Percentiles rank a stretch among this genome's conserved stretches.
Conservation (phyloP, 2,888 invertebrate genomes). For the Galeopsomyia nigrocyanea region DNA sequence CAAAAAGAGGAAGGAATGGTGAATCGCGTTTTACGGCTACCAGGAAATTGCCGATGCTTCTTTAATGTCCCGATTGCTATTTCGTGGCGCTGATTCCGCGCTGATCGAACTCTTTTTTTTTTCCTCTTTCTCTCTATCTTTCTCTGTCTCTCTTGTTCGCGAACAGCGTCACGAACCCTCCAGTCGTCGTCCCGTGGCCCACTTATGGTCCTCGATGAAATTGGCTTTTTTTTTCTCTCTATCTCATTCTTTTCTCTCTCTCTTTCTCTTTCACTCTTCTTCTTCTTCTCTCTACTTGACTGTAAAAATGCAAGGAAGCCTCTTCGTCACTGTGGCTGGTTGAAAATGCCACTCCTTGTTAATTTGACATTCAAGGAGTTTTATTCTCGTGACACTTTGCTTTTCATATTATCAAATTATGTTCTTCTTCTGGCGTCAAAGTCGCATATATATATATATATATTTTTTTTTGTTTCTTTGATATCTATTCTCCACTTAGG, state of each 20-base stretch:
- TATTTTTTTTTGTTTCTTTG: too few species aligned
- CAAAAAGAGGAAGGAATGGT: conserved; percentile 5
- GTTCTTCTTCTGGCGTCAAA: too few species aligned
- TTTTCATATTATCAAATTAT: too few species aligned
- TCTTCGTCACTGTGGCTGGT: conserved; percentile 13
- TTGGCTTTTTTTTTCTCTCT: conserved; percentile 37
- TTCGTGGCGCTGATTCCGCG: conserved; percentile 27
- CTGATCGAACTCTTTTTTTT: conserved; percentile 34
- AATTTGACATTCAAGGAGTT: too few species aligned
- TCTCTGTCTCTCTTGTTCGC: conserved; percentile 41
- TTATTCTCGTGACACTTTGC: too few species aligned
- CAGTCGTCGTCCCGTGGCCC: conserved; percentile 48
- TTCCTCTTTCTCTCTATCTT: conserved; percentile 63
- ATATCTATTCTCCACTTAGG: too few species aligned
- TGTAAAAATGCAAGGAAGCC: conserved; percentile 13
- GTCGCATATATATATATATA: too few species aligned
- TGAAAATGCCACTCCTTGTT: too few species aligned
- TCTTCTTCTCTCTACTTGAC: too few species aligned
- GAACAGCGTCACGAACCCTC: conserved; percentile 48
- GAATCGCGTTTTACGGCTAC: background rate
- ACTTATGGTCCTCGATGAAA: conserved; percentile 40
- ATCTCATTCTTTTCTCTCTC: background rate
- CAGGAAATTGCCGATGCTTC: conserved; percentile 28
- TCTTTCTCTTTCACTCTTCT: too few species aligned
- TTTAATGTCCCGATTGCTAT: conserved; percentile 33